Conservation (phyloP, 2,888 invertebrate genomes). For the Tinea trinotella region DNA sequence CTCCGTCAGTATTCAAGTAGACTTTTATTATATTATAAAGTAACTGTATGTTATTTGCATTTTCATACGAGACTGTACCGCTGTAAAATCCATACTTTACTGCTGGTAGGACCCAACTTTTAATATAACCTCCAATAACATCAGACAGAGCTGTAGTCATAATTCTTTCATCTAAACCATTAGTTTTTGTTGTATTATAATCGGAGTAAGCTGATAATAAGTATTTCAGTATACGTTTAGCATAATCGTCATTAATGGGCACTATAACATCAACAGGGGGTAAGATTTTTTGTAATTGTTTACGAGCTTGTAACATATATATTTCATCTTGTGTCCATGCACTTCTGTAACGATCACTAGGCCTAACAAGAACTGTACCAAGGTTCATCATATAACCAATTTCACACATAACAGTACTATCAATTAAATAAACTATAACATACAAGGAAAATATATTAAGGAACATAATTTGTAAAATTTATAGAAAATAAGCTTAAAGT, state of each 20-base stretch:
- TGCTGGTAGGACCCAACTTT: slow-evolving; percentile 71
- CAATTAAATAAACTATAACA: slow-evolving; percentile 23
- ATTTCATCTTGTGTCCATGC: slow-evolving; percentile 38
- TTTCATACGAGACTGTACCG: slow-evolving; percentile 69
- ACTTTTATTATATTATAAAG: slow-evolving; percentile 72
- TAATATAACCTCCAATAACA: slow-evolving; percentile 73
- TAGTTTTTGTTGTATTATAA: slow-evolving; percentile 35
- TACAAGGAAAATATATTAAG: slow-evolving; percentile 28
- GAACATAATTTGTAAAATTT: slow-evolving; percentile 31
- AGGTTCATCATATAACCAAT: slow-evolving; percentile 33
- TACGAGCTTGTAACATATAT: slow-evolving; percentile 39
- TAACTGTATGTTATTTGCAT: slow-evolving; percentile 65
- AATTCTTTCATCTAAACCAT: slow-evolving; percentile 30
- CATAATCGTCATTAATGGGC: slow-evolving; percentile 35
- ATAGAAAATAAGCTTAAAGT: slow-evolving; percentile 43
- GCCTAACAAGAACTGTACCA: slow-evolving; percentile 47
- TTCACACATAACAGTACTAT: slow-evolving; percentile 25
- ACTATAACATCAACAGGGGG: slow-evolving; percentile 35
- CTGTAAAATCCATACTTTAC: slow-evolving; percentile 75
- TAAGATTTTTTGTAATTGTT: slow-evolving; percentile 41
- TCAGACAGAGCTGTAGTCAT: slow-evolving; percentile 58
- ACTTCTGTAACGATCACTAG: slow-evolving; percentile 31
- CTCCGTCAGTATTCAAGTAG: slow-evolving; percentile 72
- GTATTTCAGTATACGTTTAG: slow-evolving; percentile 36
- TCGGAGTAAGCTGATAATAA: slow-evolving; percentile 35